Evolutionary conservation across 1,140 invertebrate genomes (phyloP).

Genomic region (Tetranychus urticae): DNA sequence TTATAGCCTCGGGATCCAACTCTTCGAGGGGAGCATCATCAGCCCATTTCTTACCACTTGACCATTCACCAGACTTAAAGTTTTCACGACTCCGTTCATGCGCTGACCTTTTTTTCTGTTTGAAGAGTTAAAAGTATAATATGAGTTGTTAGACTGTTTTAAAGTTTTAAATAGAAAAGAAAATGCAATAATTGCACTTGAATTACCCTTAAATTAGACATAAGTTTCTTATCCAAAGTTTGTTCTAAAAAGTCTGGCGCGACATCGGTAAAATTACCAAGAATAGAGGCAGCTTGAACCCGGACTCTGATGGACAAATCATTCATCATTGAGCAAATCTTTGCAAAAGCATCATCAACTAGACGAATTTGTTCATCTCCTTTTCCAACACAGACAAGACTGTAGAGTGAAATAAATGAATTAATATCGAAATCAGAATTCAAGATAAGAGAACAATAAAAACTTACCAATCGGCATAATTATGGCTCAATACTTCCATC

Average conservation of each 20-base stretch:
- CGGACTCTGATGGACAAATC: slow-evolving; percentile 67
- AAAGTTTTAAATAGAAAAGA: not conserved
- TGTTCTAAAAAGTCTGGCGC: slow-evolving; percentile 73
- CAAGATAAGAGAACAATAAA: slow-evolving; percentile 22
- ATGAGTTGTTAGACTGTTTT: not conserved
- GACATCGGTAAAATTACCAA: slow-evolving; percentile 59
- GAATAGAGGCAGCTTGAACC: slow-evolving; percentile 40
- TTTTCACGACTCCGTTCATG: slow-evolving; percentile 57
- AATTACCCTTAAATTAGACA: slow-evolving; percentile 66
- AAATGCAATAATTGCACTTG: not conserved
- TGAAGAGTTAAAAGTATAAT: not conserved
- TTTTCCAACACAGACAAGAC: slow-evolving; percentile 15
- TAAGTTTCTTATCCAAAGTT: slow-evolving; percentile 94
- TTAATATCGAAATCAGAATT: not conserved
- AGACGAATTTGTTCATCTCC: slow-evolving; percentile 33
- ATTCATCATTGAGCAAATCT: slow-evolving; percentile 75
- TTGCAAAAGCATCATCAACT: slow-evolving; percentile 86
- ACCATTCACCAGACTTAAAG: slow-evolving; percentile 62
- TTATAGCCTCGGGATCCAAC: slow-evolving; percentile 47
- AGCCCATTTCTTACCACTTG: slow-evolving; percentile 68
- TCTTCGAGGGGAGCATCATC: slow-evolving; percentile 59
- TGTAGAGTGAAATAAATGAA: slow-evolving; percentile 7
- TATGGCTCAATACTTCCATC: slow-evolving; percentile 55
- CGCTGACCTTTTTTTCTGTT: slow-evolving; percentile 27
- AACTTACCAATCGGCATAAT: slow-evolving; percentile 41